phyloP scores from a whole-genome alignment of 2,113 vertebrate species.

The Hippocampus guttulatus region DNA sequence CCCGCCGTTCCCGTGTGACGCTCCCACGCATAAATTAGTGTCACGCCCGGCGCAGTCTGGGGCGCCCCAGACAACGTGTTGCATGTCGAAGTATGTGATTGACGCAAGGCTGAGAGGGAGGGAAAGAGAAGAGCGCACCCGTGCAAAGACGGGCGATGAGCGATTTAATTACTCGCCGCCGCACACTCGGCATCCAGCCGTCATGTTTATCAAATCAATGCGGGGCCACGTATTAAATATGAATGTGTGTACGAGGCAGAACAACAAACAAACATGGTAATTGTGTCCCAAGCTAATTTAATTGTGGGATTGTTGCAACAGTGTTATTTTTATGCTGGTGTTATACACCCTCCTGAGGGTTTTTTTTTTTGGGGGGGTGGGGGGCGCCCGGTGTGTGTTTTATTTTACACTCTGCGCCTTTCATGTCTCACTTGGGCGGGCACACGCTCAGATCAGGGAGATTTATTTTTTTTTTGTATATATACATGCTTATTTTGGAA shows the following conservation, averaged over 20 bases:
- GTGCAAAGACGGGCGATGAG: constrained; percentile 66
- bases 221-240: constrained; percentile 71
- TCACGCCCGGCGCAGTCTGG: constrained; percentile 56
- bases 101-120: constrained; percentile 59
- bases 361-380: not conserved
- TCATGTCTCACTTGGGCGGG: constrained; percentile 49
- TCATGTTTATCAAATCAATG: constrained; percentile 70
- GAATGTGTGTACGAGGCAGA: constrained; percentile 64
- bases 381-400: constrained; percentile 44
- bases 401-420: constrained; percentile 40
- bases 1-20: constrained; percentile 59
- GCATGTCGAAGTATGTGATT: constrained; percentile 67
- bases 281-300: constrained; percentile 76
- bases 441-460: constrained; percentile 34
- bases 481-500: constrained; percentile 38
- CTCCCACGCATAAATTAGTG: constrained; percentile 73
- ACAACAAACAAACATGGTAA: constrained; percentile 76
- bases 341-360: constrained; percentile 56
- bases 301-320: constrained; percentile 70
- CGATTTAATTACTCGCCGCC: constrained; percentile 67
- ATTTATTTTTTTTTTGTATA: constrained; percentile 1
- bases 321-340: constrained; percentile 59
- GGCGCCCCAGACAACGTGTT: constrained; percentile 59
- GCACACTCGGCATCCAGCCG: constrained; percentile 54
- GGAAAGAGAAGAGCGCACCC: constrained; percentile 8